Evolutionary conservation across 2,113 vertebrate species (phyloP).

Genomic region (Laterallus jamaicensis): DNA sequence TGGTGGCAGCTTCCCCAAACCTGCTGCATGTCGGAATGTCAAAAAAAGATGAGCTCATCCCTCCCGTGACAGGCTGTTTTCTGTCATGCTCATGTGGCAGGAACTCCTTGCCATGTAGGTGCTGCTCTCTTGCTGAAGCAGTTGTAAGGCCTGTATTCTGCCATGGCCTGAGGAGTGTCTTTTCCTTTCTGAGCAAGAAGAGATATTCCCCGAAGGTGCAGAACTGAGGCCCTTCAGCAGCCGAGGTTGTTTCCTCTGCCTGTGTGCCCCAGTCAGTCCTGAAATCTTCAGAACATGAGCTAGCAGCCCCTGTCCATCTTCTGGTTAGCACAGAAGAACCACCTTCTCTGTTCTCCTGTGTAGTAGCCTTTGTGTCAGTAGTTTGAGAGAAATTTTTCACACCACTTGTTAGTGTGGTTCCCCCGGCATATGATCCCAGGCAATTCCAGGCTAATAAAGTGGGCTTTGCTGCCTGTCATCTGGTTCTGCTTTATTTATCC

Average conservation of each 20-base stretch:
- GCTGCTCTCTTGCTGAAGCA: background rate
- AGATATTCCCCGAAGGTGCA: background rate
- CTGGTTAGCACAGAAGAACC: background rate
- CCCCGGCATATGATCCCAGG: background rate
- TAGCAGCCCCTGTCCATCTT: background rate
- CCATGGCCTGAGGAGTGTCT: background rate
- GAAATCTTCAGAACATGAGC: background rate
- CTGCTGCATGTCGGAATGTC: background rate
- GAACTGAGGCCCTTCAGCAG: background rate
- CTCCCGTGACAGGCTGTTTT: background rate
- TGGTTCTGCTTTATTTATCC: background rate
- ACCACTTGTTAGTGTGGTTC: background rate
- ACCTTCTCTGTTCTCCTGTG: background rate
- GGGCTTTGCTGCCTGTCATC: background rate
- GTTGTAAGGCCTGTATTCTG: background rate
- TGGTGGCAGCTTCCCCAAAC: background rate
- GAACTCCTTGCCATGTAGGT: accelerated
- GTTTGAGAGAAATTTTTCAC: background rate
- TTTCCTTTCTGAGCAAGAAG: background rate
- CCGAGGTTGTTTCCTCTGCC: accelerated
- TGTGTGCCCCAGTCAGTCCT: background rate
- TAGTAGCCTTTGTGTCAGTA: background rate
- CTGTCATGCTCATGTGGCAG: accelerated
- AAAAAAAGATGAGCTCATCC: background rate
- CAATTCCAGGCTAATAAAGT: background rate